A percentile compares a stretch with the other conserved stretches of the same genome.
Conservation (phyloP, 64 coral and sea anemone species). For the Montipora capricornis region DNA sequence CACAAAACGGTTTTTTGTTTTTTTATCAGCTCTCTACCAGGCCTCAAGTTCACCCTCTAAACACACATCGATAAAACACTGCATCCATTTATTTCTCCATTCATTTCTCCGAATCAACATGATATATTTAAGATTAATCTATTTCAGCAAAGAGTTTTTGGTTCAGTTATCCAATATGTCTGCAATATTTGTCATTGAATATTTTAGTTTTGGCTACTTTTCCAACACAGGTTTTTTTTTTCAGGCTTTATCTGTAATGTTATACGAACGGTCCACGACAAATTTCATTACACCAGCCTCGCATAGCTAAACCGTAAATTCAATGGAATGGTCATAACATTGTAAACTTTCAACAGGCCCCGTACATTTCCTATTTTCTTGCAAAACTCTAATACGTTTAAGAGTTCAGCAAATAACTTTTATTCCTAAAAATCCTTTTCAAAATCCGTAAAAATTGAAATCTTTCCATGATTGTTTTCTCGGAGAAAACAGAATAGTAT, state of each 20-base stretch:
- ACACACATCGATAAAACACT: not conserved
- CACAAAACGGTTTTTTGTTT: too few relatives aligned
- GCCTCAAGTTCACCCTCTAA: too few relatives aligned
- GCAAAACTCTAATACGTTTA: not conserved
- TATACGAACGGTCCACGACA: too few relatives aligned
- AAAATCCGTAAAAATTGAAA: not conserved
- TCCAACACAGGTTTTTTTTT: not conserved
- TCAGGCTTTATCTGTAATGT: not conserved
- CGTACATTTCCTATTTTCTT: not conserved
- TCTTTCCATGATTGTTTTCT: not conserved
- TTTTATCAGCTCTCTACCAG: too few relatives aligned
- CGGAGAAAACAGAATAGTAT: not conserved
- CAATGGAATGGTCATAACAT: not conserved
- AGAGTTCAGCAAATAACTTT: not conserved
- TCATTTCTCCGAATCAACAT: not conserved
- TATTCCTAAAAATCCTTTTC: not conserved
- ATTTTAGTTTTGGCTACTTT: not conserved
- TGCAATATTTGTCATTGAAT: not conserved
- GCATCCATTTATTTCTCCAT: not conserved
- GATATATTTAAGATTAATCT: not conserved
- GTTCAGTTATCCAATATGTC: not conserved
- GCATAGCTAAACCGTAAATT: not conserved
- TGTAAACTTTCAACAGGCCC: not conserved
- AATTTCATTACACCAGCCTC: not conserved
- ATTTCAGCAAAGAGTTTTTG: not conserved